Conservation (phyloP, 2,797 vertebrate species). For the Betta splendens region DNA sequence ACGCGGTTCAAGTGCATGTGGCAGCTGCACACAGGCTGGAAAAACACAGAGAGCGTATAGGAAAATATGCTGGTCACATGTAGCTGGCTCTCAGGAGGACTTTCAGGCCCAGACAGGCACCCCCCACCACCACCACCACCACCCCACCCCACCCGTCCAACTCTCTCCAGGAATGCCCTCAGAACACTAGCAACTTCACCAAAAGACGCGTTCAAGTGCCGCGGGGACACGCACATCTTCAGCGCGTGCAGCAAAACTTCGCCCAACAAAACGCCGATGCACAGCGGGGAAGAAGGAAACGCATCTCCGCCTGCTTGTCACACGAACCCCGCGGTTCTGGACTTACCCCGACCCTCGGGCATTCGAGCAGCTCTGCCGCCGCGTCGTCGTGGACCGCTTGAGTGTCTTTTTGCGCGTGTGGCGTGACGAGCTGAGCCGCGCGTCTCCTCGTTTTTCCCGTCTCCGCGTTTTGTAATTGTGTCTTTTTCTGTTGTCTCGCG, state of each 20-base stretch:
- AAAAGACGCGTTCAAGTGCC: no score
- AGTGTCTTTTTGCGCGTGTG: neutral
- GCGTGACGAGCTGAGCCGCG: neutral
- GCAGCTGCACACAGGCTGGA: neutral
- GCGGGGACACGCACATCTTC: neutral
- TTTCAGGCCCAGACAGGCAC: neutral
- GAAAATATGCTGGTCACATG: conserved; percentile 38
- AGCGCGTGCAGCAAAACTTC: conserved; percentile 9
- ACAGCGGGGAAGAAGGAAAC: neutral
- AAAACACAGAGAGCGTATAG: conserved; percentile 2
- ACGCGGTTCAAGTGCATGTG: neutral
- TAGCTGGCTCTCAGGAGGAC: conserved; percentile 14
- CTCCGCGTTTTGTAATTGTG: neutral
- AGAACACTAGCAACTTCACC: rapidly evolving
- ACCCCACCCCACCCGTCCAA: neutral
- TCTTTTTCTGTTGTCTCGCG: conserved; percentile 8
- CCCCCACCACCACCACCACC: neutral
- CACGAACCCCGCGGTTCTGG: neutral
- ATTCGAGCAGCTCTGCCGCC: conserved; percentile 12
- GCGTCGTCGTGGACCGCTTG: neutral
- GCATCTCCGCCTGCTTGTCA: neutral
- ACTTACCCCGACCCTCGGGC: conserved; percentile 63
- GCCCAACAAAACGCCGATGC: neutral
- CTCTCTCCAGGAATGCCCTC: neutral
- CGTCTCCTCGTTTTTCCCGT: neutral